Evolutionary conservation across 2,888 invertebrate genomes (phyloP).

Genomic region (Platycnemis pennipes): DNA sequence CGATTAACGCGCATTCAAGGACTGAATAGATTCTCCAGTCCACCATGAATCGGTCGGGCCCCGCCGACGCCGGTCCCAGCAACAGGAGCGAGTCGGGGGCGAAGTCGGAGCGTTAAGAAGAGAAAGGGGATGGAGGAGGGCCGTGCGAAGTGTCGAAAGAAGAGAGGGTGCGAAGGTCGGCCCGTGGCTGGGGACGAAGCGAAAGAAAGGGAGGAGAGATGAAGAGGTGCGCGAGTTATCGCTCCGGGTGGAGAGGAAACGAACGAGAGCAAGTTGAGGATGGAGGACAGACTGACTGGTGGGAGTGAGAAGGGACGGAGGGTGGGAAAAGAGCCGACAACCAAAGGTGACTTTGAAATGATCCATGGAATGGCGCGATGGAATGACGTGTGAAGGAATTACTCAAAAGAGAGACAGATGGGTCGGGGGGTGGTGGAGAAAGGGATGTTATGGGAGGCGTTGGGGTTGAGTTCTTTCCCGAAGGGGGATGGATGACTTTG

Average conservation of each 20-base stretch:
- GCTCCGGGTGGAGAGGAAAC: neutral
- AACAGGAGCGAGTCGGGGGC: neutral
- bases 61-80: neutral
- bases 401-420: slow-evolving; percentile 28
- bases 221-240: neutral
- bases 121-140: neutral
- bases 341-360: neutral
- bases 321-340: neutral
- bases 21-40: neutral
- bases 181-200: neutral
- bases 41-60: neutral
- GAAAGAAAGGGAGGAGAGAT: neutral
- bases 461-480: neutral
- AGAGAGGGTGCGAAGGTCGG: neutral
- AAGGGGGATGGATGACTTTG: neutral
- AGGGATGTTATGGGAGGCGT: neutral
- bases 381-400: neutral
- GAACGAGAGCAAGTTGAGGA: neutral
- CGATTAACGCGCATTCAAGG: neutral
- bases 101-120: neutral
- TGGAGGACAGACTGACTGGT: neutral
- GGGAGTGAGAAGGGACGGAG: neutral
- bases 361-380: slow-evolving; percentile 1
- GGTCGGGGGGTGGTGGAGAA: neutral
- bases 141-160: neutral